These are phyloP conservation scores for Cloeon dipterum DNA, from an alignment of 2,888 invertebrate species.

Conservation along the genomic window DNA sequence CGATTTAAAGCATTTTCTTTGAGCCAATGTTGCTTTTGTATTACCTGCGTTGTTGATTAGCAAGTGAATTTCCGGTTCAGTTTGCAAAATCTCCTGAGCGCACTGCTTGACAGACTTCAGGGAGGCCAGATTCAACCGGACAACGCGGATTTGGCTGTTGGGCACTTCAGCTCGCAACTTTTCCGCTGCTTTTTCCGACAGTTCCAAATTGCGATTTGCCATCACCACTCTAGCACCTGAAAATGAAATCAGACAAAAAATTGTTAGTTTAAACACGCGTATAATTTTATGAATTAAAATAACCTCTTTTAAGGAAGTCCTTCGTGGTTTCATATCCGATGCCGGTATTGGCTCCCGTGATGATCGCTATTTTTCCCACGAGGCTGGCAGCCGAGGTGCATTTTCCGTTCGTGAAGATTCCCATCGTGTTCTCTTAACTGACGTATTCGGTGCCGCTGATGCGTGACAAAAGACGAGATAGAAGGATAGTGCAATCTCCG, in stretches of 20 bases:
- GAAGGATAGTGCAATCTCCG: too few species aligned
- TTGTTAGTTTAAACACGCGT: too few species aligned
- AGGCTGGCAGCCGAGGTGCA: not conserved
- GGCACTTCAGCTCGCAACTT: conserved; percentile 14
- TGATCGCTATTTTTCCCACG: conserved; percentile 22
- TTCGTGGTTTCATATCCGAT: conserved; percentile 17
- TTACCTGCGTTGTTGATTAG: conserved; percentile 16
- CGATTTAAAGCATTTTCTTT: too few species aligned
- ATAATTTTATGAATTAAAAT: too few species aligned
- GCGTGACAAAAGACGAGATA: too few species aligned
- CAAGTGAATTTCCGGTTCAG: conserved; percentile 13
- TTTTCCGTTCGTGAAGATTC: not conserved
- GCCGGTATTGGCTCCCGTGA: conserved; percentile 21
- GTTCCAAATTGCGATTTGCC: conserved; percentile 28
- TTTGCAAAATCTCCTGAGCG: conserved; percentile 15
- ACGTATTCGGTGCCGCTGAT: too few species aligned
- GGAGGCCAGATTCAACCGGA: conserved; percentile 51
- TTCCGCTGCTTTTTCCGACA: conserved; percentile 27
- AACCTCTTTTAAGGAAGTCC: conserved; percentile 22
- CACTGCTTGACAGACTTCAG: conserved; percentile 23
- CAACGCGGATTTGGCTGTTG: conserved; percentile 30
- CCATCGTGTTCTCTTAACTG: too few species aligned
- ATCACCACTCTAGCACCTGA: conserved; percentile 30
- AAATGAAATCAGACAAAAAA: too few species aligned
- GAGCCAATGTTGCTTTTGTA: too few species aligned